phyloP scores from a whole-genome alignment of 2,113 vertebrate genomes.

The Scatophagus argus region DNA sequence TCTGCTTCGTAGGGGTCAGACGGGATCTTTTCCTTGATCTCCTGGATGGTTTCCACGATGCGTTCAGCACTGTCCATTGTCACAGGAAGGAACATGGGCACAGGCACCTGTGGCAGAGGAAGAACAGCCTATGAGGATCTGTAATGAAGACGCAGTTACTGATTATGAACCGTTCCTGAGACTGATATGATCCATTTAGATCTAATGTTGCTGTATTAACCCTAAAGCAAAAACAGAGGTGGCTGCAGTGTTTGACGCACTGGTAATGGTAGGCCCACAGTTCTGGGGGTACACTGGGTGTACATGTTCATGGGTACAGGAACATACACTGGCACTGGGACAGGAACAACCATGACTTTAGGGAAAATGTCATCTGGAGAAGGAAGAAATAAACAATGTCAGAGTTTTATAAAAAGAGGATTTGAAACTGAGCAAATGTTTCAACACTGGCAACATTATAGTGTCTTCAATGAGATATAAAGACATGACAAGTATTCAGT shows the following conservation, averaged over 20 bases:
- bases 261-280: constrained; percentile 91
- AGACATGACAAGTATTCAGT: no score
- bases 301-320: constrained; percentile 96
- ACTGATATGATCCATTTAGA: not conserved
- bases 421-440: not conserved
- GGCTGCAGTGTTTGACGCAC: constrained; percentile 80
- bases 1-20: constrained; percentile 93
- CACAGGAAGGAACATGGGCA: constrained; percentile 93
- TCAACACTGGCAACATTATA: no score
- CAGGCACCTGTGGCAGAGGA: constrained; percentile 86
- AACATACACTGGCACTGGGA: constrained; percentile 95
- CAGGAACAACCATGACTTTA: constrained; percentile 88
- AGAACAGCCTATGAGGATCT: not conserved
- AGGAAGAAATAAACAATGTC: not conserved
- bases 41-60: constrained; percentile 88
- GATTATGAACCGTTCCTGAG: not conserved
- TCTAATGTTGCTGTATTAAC: not conserved
- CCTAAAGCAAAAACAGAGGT: no score
- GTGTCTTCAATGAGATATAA: no score
- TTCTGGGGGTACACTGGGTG: constrained; percentile 91
- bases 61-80: constrained; percentile 88
- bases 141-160: not conserved
- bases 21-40: constrained; percentile 92
- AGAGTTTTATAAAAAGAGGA: not conserved
- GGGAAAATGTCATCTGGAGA: constrained; percentile 75